A percentile compares a stretch with the other conserved stretches of the same genome.
Conservation (phyloP, 2,113 vertebrate genomes). For the Lathamus discolor region DNA sequence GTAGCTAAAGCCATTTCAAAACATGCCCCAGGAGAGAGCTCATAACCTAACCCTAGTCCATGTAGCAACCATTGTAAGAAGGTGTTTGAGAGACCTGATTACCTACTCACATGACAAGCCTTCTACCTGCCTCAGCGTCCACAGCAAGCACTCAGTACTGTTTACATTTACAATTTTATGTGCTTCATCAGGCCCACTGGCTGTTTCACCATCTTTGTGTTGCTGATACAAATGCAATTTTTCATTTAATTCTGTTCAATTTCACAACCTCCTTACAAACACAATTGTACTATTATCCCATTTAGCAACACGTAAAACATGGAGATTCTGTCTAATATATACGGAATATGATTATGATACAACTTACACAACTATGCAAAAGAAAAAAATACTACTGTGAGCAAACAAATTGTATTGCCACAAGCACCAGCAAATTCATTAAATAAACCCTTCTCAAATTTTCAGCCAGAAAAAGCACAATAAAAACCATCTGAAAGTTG, state of each 20-base stretch:
- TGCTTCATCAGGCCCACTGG: not conserved
- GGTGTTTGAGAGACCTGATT: not conserved
- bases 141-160: not conserved
- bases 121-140: not conserved
- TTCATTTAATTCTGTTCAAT: not conserved
- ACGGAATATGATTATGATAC: not conserved
- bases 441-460: not conserved
- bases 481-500: not conserved
- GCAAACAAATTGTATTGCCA: not conserved
- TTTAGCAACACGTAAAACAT: not conserved
- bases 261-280: not conserved
- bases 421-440: not conserved
- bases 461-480: not conserved
- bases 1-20: not conserved
- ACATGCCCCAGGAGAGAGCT: fast-evolving
- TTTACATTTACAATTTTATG: not conserved
- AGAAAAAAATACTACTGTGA: not conserved
- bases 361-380: not conserved
- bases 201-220: not conserved
- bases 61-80: not conserved
- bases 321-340: not conserved
- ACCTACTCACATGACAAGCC: not conserved
- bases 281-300: not conserved
- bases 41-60: not conserved
- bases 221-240: not conserved